Base-by-base conservation (phyloP, 2,888 invertebrate species). In the Acanthosepion esculentum region DNA sequence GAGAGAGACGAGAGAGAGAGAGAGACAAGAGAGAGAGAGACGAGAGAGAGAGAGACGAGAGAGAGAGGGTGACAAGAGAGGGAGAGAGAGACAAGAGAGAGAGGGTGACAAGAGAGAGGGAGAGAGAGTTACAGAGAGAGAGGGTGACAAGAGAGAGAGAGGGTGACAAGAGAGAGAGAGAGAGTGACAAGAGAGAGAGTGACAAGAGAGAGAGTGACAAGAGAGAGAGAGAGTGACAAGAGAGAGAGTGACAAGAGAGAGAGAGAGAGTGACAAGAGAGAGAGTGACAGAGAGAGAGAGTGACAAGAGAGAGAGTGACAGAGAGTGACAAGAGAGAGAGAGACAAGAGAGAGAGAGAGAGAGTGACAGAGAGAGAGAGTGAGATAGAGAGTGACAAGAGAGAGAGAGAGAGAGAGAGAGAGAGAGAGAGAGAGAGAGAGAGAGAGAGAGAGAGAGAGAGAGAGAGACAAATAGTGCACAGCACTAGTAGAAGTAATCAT, bases 1-100 rank as follows among this genome's bases (percentile, higher is more conserved):
- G 18, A n/a, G 10, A n/a, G n/a, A n/a, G n/a, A n/a, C n/a, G n/a
- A n/a, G 6, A 15, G 1, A 2, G 10, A 7, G 18, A 7, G 8
- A 10, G 8, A n/a, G n/a, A 15, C 29, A 1, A n/a, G n/a, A n/a
- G 10, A 15, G 10, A 64, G 7, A 29, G 7, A 10, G 10, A 29
- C 0, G 29, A 29, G 10, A 10, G 64, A 64, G 12, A n/a, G 8
- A 15, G 12, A 78, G n/a, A 78, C 29, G 29, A 10, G n/a, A 15
- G 10, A 15, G n/a, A 29, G 18, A n/a, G 10, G n/a, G n/a, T n/a
- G n/a, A n/a, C n/a, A n/a, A n/a, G n/a, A n/a, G 6, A 15, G 1
- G 8, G 10, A 7, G 18, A 7, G 8, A 10, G 8, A n/a, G n/a
- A 15, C 29, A 1, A n/a, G n/a, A n/a, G 10, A 15, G 10, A 64